Percentiles rank a stretch among this genome's conserved stretches.
Conservation (phyloP, 2,113 vertebrate species). For the Aleadryas rufinucha region DNA sequence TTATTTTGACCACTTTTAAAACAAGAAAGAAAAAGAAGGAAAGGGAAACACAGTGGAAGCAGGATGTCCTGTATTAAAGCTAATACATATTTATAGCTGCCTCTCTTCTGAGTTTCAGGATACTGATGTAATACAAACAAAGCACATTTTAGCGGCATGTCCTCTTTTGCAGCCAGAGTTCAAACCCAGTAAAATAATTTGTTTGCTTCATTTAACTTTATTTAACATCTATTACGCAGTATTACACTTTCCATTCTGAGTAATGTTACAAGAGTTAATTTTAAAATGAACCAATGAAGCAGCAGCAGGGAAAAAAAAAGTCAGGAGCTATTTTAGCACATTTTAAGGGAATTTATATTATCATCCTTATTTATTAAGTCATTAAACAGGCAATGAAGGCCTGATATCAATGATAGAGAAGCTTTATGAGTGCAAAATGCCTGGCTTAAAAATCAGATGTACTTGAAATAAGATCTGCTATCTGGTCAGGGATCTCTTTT, state of each 20-base stretch:
- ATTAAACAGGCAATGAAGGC: not conserved
- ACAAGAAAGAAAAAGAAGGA: conserved; percentile 12
- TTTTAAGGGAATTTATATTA: not conserved
- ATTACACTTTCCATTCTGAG: not conserved
- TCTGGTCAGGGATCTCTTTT: not conserved
- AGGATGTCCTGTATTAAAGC: conserved; percentile 21
- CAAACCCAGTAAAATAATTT: not conserved
- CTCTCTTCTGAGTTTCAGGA: conserved; percentile 12
- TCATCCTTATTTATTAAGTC: not conserved
- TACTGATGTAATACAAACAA: not conserved
- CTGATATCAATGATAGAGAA: not conserved
- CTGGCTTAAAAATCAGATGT: not conserved
- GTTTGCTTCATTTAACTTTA: not conserved
- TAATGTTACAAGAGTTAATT: not conserved
- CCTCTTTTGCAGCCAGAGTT: not conserved
- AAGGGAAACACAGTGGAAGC: not conserved
- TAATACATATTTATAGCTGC: conserved; percentile 38
- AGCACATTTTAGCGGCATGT: not conserved
- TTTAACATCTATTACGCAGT: not conserved
- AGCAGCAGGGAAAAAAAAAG: not conserved
- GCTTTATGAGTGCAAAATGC: not conserved
- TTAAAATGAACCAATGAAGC: not conserved
- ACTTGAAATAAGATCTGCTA: not conserved
- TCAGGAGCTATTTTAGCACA: not conserved
- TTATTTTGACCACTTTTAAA: conserved; percentile 21